Evolutionary conservation across 2,888 invertebrate species (phyloP).

Genomic region (Athrips mouffetella): DNA sequence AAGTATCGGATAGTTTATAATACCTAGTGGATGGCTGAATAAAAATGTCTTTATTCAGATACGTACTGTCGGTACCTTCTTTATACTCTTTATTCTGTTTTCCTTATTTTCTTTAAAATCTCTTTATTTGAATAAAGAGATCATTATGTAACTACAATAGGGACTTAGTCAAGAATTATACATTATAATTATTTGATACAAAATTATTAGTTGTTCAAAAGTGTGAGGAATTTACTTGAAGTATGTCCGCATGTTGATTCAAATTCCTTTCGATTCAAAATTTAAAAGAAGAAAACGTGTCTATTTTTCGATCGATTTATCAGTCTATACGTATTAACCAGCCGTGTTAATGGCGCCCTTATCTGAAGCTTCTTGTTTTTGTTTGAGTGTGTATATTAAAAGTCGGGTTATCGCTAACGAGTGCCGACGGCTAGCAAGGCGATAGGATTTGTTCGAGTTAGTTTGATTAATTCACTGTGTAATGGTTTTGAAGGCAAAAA

Average conservation of each 20-base stretch:
- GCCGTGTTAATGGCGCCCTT: constrained; percentile 62
- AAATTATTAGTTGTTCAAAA: not conserved
- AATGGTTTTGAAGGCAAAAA: constrained; percentile 20
- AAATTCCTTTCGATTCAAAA: constrained; percentile 20
- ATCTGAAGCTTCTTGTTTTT: constrained; percentile 57
- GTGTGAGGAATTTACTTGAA: not conserved
- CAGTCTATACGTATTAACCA: constrained; percentile 61
- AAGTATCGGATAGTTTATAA: too few relatives aligned
- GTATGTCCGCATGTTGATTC: constrained; percentile 13
- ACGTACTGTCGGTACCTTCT: too few relatives aligned
- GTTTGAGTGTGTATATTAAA: constrained; percentile 61
- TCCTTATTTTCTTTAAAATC: too few relatives aligned
- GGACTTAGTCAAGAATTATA: too few relatives aligned
- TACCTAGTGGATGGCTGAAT: too few relatives aligned
- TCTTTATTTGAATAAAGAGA: too few relatives aligned
- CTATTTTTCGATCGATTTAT: constrained; percentile 48
- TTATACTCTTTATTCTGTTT: too few relatives aligned
- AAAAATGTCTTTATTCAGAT: too few relatives aligned
- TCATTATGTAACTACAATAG: too few relatives aligned
- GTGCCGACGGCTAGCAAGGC: constrained; percentile 33
- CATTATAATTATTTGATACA: constrained; percentile 7
- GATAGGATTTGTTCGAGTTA: constrained; percentile 33
- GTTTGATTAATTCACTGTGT: constrained; percentile 37
- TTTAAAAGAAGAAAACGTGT: constrained; percentile 26
- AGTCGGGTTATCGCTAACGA: constrained; percentile 55